phyloP scores from a whole-genome alignment of 2,113 vertebrate genomes.

The Axis porcinus region DNA sequence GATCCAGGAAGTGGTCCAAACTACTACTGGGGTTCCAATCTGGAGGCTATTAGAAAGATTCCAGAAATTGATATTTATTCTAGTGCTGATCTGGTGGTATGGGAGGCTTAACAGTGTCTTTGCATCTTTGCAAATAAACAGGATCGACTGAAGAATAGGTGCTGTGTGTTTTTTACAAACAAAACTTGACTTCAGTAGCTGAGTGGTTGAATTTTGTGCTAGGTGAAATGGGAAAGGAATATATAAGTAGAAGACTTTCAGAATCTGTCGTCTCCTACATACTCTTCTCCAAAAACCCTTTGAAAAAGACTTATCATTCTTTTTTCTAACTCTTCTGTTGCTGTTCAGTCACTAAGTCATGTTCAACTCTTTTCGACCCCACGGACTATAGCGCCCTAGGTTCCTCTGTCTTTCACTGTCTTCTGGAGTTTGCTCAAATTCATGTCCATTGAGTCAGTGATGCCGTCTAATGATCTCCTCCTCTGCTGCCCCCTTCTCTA shows the following conservation, averaged over 20 bases:
- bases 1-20: background rate
- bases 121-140: background rate
- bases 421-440: background rate
- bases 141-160: background rate
- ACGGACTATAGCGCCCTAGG: background rate
- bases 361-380: background rate
- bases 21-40: background rate
- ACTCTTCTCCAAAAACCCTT: constrained; percentile 23
- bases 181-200: background rate
- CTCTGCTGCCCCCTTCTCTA: background rate
- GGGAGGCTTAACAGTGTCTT: background rate
- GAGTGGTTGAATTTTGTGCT: background rate
- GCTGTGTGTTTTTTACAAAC: background rate
- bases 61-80: background rate
- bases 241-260: background rate
- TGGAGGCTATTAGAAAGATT: background rate
- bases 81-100: background rate
- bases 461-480: background rate
- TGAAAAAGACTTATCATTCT: background rate
- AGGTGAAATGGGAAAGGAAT: background rate
- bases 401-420: background rate
- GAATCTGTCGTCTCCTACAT: background rate
- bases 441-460: background rate
- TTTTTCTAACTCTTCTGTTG: constrained; percentile 3
- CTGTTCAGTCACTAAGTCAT: background rate